These are phyloP conservation scores for Oopsacas minuta DNA, from an alignment of 37 sponge, comb jelly and placozoan genomes.

Conservation along the genomic window DNA sequence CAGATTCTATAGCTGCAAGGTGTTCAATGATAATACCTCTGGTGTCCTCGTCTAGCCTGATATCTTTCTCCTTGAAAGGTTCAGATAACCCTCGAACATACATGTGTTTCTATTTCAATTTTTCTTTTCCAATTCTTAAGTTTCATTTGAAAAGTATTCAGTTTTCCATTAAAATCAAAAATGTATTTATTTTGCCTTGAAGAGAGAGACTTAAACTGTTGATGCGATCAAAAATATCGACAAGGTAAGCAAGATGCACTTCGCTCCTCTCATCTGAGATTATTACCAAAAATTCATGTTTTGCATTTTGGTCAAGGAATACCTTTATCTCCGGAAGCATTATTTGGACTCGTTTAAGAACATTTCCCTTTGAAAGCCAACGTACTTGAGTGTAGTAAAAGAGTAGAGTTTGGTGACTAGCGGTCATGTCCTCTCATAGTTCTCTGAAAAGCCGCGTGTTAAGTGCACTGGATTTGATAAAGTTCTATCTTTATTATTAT, in stretches of 20 bases:
- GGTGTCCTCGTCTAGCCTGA: slow-evolving; percentile 9
- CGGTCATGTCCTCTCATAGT: background rate
- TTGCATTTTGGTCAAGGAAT: slow-evolving; percentile 3
- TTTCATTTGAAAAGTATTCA: background rate
- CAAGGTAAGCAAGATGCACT: background rate
- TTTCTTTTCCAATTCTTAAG: slow-evolving; percentile 11
- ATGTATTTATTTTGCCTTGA: slow-evolving; percentile 12
- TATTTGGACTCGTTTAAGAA: slow-evolving; percentile 16
- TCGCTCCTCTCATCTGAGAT: slow-evolving; percentile 10
- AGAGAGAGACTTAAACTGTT: background rate
- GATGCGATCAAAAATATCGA: slow-evolving; percentile 16
- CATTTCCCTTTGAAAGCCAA: slow-evolving; percentile 6
- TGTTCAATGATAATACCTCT: slow-evolving; percentile 7
- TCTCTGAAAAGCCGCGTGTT: slow-evolving; percentile 12
- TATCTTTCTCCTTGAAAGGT: background rate
- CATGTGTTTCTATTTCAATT: slow-evolving; percentile 8
- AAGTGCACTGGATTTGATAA: slow-evolving; percentile 18
- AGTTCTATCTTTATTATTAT: background rate
- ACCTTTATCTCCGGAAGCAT: background rate
- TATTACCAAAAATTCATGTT: slow-evolving; percentile 9
- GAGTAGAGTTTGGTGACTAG: background rate
- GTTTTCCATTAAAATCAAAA: slow-evolving; percentile 6
- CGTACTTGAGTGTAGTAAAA: slow-evolving; percentile 18
- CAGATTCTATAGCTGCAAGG: background rate
- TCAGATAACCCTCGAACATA: background rate